Base-by-base conservation (phyloP, 2,797 vertebrate genomes). In the Cichlasoma orientale region DNA sequence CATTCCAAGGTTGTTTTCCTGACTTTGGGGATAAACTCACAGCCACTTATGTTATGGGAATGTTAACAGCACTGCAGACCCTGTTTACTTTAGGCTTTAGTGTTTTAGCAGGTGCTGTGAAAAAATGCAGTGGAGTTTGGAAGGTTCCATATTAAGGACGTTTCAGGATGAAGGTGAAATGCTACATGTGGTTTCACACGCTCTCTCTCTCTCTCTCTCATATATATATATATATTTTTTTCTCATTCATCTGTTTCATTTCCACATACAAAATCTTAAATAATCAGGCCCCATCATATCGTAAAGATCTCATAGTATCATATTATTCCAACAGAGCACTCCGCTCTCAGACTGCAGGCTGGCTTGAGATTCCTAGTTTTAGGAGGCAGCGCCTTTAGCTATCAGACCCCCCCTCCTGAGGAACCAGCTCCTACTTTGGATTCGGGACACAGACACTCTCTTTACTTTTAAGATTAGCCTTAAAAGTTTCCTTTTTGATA, bases 21-120 rank as follows among this genome's bases (percentile, higher is more conserved):
- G 59, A 80, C 71, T n/a, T 66, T 50, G 47, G 73, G 41, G 4
- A 82, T 88, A 86, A 92, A 88, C 83, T 89, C 78, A 72, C 69
- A 72, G 66, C 55, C 68, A 50, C 82, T 82, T 59, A 47, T 78
- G 56, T 78, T 83, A 80, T 73, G 11, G 74, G 74, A 89, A 89
- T 47, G 52, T 63, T 61, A 75, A 74, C 55, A 12, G 1, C 79
- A 76, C 36, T 36, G 61, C 77, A 85, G 61, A 74, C 31, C 13
- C 31, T 63, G 68, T 85, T 87, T 74, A 75, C 77, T 73, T 73
- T 21, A 52, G 25, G 8, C 72, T 82, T 54, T 83, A 55, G 11
- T 73, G 31, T 80, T 80, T 71, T 71, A 72, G 78, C 59, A 76
- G 78, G 56, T 83, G 50, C 58, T 58, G 21, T 41, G 27, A 69